Conservation (phyloP, 2,113 vertebrate genomes). For the Columba livia region DNA sequence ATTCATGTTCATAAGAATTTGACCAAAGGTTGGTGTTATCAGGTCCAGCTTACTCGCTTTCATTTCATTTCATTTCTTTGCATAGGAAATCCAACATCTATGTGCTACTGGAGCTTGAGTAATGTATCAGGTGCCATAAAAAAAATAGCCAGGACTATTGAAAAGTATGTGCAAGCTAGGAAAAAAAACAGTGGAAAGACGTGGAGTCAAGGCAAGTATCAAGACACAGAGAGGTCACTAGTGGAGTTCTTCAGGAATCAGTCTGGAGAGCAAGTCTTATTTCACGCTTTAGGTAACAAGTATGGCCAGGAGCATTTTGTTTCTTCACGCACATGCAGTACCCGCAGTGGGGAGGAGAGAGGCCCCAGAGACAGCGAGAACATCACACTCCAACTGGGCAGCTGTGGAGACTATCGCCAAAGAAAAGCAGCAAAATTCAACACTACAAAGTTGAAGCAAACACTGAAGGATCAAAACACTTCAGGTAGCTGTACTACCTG, state of each 20-base stretch:
- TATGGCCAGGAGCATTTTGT: not conserved
- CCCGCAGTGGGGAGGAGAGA: not conserved
- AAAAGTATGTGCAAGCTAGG: not conserved
- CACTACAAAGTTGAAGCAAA: not conserved
- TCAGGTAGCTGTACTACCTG: not conserved
- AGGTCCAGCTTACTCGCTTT: not conserved
- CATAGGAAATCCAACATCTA: not conserved
- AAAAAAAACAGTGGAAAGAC: not conserved
- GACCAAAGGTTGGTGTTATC: not conserved
- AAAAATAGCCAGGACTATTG: not conserved
- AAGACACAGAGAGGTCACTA: not conserved
- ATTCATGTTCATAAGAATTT: not conserved
- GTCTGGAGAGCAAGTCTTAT: not conserved
- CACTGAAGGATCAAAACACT: not conserved
- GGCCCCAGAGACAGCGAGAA: not conserved
- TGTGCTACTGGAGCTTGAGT: not conserved
- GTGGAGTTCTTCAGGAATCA: not conserved
- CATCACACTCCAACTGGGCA: not conserved
- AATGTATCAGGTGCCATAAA: not conserved
- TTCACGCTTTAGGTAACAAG: not conserved
- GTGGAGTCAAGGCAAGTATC: not conserved
- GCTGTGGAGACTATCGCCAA: rapidly evolving
- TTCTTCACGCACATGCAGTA: not conserved
- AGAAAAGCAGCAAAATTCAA: not conserved
- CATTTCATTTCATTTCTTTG: not conserved